Evolutionary conservation across 1,140 invertebrate species (phyloP), one percentile per base, ranked within the genome.

Genomic region (Harpegnathos saltator): DNA sequence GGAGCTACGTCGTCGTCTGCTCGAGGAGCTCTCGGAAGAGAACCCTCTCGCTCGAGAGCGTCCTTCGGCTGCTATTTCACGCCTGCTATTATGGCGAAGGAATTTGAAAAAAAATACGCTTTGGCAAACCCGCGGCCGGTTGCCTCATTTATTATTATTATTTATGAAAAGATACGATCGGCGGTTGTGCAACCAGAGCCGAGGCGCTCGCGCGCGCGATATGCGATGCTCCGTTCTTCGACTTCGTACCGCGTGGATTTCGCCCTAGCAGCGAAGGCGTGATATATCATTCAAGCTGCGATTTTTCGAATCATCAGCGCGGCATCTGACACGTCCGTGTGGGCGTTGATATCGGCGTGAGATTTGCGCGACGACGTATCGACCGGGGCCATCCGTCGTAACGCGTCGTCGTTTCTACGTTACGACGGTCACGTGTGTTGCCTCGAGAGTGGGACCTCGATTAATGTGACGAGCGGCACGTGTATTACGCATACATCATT

Each of bases 121-220:
- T 68, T 26, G n/a, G 50, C 26, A 54, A 19, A 26, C 7, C 54
- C 29, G 3, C 12, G 11, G 1, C 29, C 50, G 48, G 44, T 56
- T n/a, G 12, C 5, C 22, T 24, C 22, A 68, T 68, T 78, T 78
- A 58, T 78, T 78, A 68, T 26, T 15, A 33, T 56, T 19, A 19
- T 58, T 78, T 58, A 68, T 56, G 52, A 38, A 5, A 24, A 24
- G 52, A 29, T 38, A 19, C 19, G 22, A 56, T 12, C 62, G 12
- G 19, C 33, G 15, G 9, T 44, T 26, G 19, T 50, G 15, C 38
- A 19, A 68, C 22, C n/a, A n/a, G n/a, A 33, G 29, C 29, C 29
- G 29, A 33, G 29, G 15, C 29, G 62, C 68, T 78, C 44, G 12
- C 74, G 56, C 74, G 56, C 61, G 38, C 7, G 38, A 44, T 44